phyloP scores from a whole-genome alignment of 2,888 invertebrate genomes.

The Chrysina gloriosa region DNA sequence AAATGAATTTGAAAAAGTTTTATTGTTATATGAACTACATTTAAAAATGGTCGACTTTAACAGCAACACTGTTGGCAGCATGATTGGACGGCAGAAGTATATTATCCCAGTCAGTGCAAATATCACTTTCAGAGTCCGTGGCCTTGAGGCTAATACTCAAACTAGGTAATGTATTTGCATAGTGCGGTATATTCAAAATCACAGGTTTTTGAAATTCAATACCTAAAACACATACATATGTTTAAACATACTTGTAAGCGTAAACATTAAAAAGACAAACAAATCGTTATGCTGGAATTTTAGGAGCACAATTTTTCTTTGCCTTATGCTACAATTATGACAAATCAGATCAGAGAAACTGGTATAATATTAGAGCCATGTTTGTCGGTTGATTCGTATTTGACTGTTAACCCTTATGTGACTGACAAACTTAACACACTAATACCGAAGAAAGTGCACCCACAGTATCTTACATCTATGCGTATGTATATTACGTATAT shows the following conservation, averaged over 20 bases:
- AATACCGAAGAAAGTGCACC: too few relatives aligned
- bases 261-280: background rate
- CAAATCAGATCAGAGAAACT: too few relatives aligned
- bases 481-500: too few relatives aligned
- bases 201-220: constrained; percentile 90
- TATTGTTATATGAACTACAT: background rate
- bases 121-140: constrained; percentile 84
- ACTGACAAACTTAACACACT: too few relatives aligned
- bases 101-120: constrained; percentile 87
- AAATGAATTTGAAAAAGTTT: background rate
- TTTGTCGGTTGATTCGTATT: too few relatives aligned
- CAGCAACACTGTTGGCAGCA: constrained; percentile 88
- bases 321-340: too few relatives aligned
- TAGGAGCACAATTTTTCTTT: too few relatives aligned
- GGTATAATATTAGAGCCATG: too few relatives aligned
- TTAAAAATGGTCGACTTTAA: constrained; percentile 92
- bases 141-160: constrained; percentile 82
- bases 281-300: background rate
- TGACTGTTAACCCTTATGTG: too few relatives aligned
- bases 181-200: constrained; percentile 90
- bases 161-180: constrained; percentile 81
- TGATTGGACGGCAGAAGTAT: constrained; percentile 86
- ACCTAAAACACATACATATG: constrained; percentile 62
- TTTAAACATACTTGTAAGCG: constrained; percentile 1
- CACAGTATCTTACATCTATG: too few relatives aligned